Evolutionary conservation across 2,888 invertebrate species (phyloP), one percentile per base, ranked within the genome.

Genomic region (Prosopocoilus inquinatus): DNA sequence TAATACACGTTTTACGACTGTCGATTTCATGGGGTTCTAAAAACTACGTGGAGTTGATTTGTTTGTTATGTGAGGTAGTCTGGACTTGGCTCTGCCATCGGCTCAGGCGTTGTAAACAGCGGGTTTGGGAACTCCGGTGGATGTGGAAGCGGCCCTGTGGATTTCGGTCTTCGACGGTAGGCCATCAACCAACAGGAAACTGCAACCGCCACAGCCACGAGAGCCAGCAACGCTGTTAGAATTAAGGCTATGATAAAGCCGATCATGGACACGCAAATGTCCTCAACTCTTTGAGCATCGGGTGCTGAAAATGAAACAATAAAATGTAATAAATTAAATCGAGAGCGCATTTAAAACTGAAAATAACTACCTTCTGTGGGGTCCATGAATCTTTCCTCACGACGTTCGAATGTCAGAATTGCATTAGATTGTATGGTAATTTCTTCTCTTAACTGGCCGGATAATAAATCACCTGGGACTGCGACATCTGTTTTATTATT

Each of bases 111-210:
- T 62, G 91, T 87, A 80, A 94, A 94, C 73, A 95, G 82, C 67
- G 95, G 94, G 79, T 95, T 95, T 57, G 95, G 95, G 81, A 95
- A 94, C 80, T 95, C 94, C 62, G 94, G 91, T 65, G 95, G 95
- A 82, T 95, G 95, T 64, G 95, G 94, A 69, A 95, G 82, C 45
- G 95, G 95, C 38, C 94, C 94, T 61, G 91, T 86, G 49, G 90
- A 85, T 70, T 92, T 92, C 50, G 94, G 91, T 72, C 91, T 85
- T 67, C 94, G 85, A 65, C 94, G 81, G 80, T 94, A 94, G 67
- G 95, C 95, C 86, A 95, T 91, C 63, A 95, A 83, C 95, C 95
- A 96, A 78, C 95, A 95, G 60, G 94, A 94, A 55, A 95, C 94
- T 54, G 94, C 94, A 48, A 95, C 91, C 28, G 95, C 95, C 54